A percentile compares a stretch with the other conserved stretches of the same genome.
These are phyloP conservation scores for Cecidostiba fungosa DNA, from an alignment of 2,888 invertebrate species.

Conservation along the genomic window DNA sequence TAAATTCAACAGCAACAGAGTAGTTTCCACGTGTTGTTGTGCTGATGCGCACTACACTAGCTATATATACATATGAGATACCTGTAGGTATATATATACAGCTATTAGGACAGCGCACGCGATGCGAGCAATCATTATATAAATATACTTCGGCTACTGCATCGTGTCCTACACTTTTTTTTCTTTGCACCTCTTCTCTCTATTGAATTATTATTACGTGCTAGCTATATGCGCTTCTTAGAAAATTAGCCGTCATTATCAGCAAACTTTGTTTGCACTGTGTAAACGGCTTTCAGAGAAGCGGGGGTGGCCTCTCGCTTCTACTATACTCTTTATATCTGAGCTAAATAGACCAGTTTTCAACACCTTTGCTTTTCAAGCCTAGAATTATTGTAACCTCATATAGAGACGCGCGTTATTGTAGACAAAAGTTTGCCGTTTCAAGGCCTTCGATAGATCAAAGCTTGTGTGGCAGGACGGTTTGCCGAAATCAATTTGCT, in stretches of 20 bases:
- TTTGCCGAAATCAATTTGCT: too few relatives aligned
- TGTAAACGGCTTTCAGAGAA: background rate
- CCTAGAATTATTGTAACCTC: background rate
- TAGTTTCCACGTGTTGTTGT: background rate
- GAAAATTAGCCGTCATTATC: background rate
- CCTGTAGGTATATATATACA: background rate
- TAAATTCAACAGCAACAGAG: too few relatives aligned
- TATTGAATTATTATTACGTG: too few relatives aligned
- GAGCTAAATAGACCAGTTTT: background rate
- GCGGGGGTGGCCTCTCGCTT: too few relatives aligned
- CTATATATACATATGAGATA: background rate
- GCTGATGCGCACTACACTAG: background rate
- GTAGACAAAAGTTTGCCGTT: constrained; percentile 62
- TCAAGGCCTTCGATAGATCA: constrained; percentile 58
- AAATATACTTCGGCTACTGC: background rate
- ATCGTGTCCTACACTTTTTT: too few relatives aligned
- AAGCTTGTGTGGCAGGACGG: too few relatives aligned
- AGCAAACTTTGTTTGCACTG: background rate
- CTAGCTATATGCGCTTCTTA: too few relatives aligned
- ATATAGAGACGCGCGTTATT: too few relatives aligned
- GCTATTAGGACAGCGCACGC: background rate
- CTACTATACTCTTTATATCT: background rate
- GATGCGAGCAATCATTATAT: background rate
- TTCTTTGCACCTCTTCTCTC: too few relatives aligned
- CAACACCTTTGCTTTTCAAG: background rate